phyloP scores from a whole-genome alignment of 2,888 invertebrate genomes.

The Mactromeris polynyma region DNA sequence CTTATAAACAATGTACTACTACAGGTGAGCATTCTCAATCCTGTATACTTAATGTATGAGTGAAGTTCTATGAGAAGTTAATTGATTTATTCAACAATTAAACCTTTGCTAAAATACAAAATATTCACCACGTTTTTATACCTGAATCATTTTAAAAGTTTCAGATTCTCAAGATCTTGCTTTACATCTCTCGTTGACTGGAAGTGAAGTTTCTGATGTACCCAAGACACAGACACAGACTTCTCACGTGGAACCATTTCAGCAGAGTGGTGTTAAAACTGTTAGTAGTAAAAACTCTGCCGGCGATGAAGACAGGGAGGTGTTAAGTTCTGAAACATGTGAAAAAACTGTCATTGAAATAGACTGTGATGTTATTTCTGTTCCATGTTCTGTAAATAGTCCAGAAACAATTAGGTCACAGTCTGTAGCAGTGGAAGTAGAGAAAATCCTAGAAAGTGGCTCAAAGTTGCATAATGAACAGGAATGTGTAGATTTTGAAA shows the following conservation, averaged over 20 bases:
- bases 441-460: background rate
- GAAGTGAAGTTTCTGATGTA: conserved; percentile 14
- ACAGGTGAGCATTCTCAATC: too few relatives aligned
- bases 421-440: background rate
- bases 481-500: background rate
- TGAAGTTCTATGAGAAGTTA: too few relatives aligned
- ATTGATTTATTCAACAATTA: too few relatives aligned
- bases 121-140: too few relatives aligned
- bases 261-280: background rate
- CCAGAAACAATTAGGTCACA: background rate
- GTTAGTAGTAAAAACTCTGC: background rate
- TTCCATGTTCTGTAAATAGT: background rate
- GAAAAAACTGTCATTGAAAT: background rate
- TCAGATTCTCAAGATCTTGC: conserved; percentile 69
- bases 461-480: background rate
- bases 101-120: too few relatives aligned
- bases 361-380: background rate
- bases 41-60: too few relatives aligned
- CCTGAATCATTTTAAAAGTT: background rate
- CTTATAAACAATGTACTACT: too few relatives aligned
- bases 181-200: conserved; percentile 70
- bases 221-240: background rate
- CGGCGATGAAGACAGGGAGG: background rate
- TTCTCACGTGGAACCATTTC: background rate
- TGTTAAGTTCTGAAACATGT: background rate